These are phyloP conservation scores for Pogonognathellus flavescens DNA, from an alignment of 1,140 invertebrate genomes.

Conservation along the genomic window DNA sequence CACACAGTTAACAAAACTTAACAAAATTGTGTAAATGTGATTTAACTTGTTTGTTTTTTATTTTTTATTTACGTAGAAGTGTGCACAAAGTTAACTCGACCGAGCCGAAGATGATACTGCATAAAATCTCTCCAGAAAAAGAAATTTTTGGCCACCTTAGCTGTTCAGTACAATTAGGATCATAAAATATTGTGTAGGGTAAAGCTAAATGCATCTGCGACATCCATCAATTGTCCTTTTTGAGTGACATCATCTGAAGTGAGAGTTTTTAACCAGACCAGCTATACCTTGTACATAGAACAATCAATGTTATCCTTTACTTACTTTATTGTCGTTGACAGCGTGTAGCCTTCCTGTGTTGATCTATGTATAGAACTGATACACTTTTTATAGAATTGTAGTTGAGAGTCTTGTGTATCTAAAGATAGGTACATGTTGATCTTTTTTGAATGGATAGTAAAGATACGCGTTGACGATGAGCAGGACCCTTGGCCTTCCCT, in stretches of 20 bases:
- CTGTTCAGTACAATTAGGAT: constrained; percentile 11
- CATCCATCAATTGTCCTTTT: constrained; percentile 18
- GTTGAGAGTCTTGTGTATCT: not conserved
- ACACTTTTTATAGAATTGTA: constrained; percentile 7
- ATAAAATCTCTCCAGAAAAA: constrained; percentile 18
- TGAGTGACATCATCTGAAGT: constrained; percentile 17
- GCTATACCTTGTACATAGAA: not conserved
- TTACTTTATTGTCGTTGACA: constrained; percentile 38
- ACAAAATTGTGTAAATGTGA: not conserved
- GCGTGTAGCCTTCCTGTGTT: not conserved
- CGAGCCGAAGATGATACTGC: constrained; percentile 1
- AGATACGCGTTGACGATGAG: not conserved
- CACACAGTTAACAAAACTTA: too few species aligned
- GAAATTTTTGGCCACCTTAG: constrained; percentile 26
- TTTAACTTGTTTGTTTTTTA: not conserved
- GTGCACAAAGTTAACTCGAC: not conserved
- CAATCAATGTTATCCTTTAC: constrained; percentile 42
- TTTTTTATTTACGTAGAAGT: not conserved
- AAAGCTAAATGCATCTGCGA: constrained; percentile 38
- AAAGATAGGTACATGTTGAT: too few species aligned
- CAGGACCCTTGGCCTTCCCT: constrained; percentile 50
- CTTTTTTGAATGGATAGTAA: too few species aligned
- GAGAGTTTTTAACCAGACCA: constrained; percentile 38
- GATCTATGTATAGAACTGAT: constrained; percentile 25
- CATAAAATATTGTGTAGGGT: constrained; percentile 33